These are phyloP conservation scores for Agapornis canus DNA, from an alignment of 2,797 vertebrate genomes.

Conservation along the genomic window DNA sequence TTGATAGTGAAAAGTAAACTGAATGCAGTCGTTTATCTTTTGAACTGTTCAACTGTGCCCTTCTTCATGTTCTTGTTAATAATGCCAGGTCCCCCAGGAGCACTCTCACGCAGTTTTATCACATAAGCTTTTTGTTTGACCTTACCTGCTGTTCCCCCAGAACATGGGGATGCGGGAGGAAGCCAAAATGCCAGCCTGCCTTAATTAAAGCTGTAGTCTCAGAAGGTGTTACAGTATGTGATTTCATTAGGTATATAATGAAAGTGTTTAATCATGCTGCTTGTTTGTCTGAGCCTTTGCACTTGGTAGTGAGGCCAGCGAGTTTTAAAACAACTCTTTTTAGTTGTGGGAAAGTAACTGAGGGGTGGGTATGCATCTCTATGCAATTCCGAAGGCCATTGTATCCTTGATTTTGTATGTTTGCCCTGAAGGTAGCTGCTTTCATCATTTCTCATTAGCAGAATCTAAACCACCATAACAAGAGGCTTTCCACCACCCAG, in stretches of 20 bases:
- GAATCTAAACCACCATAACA: not conserved
- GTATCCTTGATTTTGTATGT: not conserved
- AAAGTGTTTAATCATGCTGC: conserved; percentile 39
- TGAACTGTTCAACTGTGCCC: conserved; percentile 52
- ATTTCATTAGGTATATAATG: conserved; percentile 64
- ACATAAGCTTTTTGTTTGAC: conserved; percentile 43
- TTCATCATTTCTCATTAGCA: not conserved
- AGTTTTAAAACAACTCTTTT: not conserved
- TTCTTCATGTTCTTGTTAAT: conserved; percentile 72
- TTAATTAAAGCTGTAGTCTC: conserved; percentile 76
- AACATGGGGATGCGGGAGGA: not conserved
- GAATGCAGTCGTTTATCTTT: conserved; percentile 58
- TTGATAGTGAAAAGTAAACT: conserved; percentile 41
- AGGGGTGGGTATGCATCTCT: not conserved
- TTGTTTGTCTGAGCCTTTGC: not conserved
- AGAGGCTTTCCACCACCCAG: not conserved
- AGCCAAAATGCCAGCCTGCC: conserved; percentile 60
- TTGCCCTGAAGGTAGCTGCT: not conserved
- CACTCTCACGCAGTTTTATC: conserved; percentile 43
- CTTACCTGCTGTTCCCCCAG: conserved; percentile 58
- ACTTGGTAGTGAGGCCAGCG: not conserved
- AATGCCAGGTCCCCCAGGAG: conserved; percentile 64
- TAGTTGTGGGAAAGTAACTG: not conserved
- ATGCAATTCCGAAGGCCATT: not conserved
- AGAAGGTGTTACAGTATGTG: conserved; percentile 52